Conservation (phyloP, 2,113 vertebrate species). For the Oceanites oceanicus region DNA sequence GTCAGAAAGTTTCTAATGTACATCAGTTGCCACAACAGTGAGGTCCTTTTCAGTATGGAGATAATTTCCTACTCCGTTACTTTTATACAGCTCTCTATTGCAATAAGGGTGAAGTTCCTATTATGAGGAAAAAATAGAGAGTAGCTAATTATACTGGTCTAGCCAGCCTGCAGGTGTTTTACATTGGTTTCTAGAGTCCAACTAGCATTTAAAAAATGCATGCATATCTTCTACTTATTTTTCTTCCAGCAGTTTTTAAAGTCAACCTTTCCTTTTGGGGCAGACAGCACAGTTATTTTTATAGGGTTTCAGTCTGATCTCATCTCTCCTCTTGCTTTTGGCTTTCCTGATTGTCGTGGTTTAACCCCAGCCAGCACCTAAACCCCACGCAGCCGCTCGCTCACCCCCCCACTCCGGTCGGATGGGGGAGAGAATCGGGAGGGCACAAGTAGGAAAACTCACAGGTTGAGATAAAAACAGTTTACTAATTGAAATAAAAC, state of each 20-base stretch:
- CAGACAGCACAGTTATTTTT: not conserved
- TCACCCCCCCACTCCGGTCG: too few relatives aligned
- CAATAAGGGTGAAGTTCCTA: not conserved
- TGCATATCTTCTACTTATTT: not conserved
- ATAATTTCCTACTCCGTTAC: not conserved
- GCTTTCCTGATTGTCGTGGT: too few relatives aligned
- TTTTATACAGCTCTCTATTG: not conserved
- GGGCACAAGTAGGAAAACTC: too few relatives aligned
- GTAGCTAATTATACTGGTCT: not conserved
- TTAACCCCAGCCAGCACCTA: too few relatives aligned
- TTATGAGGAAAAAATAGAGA: not conserved
- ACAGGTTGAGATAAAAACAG: too few relatives aligned
- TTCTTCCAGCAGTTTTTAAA: not conserved
- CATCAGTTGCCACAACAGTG: not conserved
- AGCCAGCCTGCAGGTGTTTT: not conserved
- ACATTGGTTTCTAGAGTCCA: not conserved
- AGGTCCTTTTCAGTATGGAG: not conserved
- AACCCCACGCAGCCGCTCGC: too few relatives aligned
- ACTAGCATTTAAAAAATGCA: not conserved
- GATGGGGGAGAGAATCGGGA: too few relatives aligned
- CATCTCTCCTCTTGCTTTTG: not conserved
- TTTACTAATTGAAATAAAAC: too few relatives aligned
- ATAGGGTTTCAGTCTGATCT: not conserved
- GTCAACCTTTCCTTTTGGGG: not conserved
- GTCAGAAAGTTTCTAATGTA: not conserved